Conservation (phyloP, 2,113 vertebrate species). For the Eurystomus gularis region DNA sequence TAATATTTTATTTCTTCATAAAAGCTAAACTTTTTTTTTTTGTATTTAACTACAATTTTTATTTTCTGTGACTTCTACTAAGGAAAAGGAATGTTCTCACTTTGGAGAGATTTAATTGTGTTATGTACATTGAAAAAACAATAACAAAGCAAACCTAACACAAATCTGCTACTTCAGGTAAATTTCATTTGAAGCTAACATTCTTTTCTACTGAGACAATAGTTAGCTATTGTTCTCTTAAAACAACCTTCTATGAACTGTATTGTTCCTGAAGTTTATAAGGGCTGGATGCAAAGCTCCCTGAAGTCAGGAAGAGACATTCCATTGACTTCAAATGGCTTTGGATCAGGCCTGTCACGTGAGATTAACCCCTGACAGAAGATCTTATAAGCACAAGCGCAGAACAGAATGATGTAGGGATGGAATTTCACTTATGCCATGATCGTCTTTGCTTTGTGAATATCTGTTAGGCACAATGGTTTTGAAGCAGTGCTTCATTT, state of each 20-base stretch:
- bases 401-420: neutral
- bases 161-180: neutral
- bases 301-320: conserved; percentile 51
- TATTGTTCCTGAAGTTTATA: conserved; percentile 27
- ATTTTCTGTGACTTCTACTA: neutral
- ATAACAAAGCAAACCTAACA: neutral
- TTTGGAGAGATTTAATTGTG: neutral
- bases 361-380: conserved; percentile 55
- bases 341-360: conserved; percentile 54
- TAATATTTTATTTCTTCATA: neutral
- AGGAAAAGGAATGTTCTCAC: neutral
- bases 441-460: neutral
- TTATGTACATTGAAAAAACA: neutral
- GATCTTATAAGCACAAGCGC: conserved; percentile 6
- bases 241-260: neutral
- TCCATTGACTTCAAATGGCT: conserved; percentile 43
- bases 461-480: neutral
- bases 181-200: neutral
- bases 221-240: conserved; percentile 17
- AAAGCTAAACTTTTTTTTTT: neutral
- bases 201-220: neutral
- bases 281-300: conserved; percentile 26
- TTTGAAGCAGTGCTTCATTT: neutral
- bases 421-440: conserved; percentile 19
- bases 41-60: neutral